These are phyloP conservation scores for Drosophila hydei DNA, from an alignment of 1,140 invertebrate species.

Conservation along the genomic window DNA sequence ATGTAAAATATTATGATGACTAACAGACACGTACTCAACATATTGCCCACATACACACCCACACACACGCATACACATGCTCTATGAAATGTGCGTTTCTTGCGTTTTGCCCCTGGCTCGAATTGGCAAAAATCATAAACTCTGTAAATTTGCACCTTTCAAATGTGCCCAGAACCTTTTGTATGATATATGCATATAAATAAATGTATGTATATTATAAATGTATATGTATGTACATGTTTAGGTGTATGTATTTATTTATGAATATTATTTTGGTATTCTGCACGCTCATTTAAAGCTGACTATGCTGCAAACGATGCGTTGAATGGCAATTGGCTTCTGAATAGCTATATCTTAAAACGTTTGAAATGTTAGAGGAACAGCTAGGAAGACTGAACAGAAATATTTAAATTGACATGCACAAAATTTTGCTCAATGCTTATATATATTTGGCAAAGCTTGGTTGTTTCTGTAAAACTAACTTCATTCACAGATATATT, in stretches of 20 bases:
- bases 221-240: neutral
- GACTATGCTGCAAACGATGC: conserved; percentile 40
- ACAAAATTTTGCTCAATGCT: no score
- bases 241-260: neutral
- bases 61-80: neutral
- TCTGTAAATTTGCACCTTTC: conserved; percentile 38
- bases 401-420: neutral
- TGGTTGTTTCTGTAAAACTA: no score
- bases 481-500: no score
- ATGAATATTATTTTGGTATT: conserved; percentile 17
- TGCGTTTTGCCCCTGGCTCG: conserved; percentile 17
- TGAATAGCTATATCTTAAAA: conserved; percentile 15
- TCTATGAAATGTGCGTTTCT: conserved; percentile 35
- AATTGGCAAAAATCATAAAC: conserved; percentile 51
- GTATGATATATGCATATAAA: conserved; percentile 18
- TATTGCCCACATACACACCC: conserved; percentile 32
- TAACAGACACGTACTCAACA: conserved; percentile 67
- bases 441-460: no score
- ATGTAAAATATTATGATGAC: conserved; percentile 82
- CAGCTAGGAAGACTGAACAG: neutral
- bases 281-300: conserved; percentile 29
- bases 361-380: neutral
- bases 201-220: neutral
- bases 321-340: conserved; percentile 36
- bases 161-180: conserved; percentile 9